Conservation (phyloP, 2,113 vertebrate genomes). For the Chloebia gouldiae region DNA sequence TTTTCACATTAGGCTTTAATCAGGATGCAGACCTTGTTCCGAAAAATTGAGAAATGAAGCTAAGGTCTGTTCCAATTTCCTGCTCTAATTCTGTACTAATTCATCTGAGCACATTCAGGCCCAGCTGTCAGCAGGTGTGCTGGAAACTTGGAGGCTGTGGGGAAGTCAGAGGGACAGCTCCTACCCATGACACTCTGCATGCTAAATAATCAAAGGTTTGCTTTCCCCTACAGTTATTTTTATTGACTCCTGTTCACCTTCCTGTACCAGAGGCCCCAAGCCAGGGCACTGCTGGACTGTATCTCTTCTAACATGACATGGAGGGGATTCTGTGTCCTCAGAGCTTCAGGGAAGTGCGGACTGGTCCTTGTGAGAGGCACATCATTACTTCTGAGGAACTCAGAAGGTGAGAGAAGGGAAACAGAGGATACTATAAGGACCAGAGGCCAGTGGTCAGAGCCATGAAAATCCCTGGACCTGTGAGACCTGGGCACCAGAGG, state of each 20-base stretch:
- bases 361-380: neutral
- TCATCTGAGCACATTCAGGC: neutral
- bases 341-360: neutral
- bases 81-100: neutral
- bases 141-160: neutral
- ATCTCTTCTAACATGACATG: neutral
- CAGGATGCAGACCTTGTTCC: neutral
- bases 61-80: neutral
- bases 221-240: neutral
- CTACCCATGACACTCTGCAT: accelerated
- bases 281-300: neutral
- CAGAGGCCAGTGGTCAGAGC: neutral
- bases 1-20: neutral
- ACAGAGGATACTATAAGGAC: neutral
- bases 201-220: neutral
- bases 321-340: neutral
- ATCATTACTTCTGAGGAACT: neutral
- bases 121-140: neutral
- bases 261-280: neutral
- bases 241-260: neutral
- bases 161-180: neutral
- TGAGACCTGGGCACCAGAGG: no score
- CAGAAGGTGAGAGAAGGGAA: neutral
- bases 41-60: neutral
- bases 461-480: neutral